Evolutionary conservation across 2,888 invertebrate species (phyloP).

Genomic region (Lagria hirta): DNA sequence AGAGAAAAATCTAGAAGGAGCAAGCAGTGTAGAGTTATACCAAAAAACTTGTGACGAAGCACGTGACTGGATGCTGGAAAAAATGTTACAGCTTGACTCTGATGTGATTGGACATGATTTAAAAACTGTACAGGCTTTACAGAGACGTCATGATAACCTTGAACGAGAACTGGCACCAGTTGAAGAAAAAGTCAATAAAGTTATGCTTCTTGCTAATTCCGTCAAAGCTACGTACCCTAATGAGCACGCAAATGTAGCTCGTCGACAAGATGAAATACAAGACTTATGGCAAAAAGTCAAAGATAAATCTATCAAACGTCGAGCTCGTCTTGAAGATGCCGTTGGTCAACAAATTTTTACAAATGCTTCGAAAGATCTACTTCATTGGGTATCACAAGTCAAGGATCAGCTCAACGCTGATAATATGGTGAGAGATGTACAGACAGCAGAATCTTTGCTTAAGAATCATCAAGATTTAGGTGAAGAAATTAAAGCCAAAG

Average conservation of each 20-base stretch:
- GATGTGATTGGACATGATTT: conserved; percentile 80
- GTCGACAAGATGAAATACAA: conserved; percentile 80
- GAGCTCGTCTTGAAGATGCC: conserved; percentile 86
- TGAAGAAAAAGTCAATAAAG: conserved; percentile 81
- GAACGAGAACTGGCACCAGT: conserved; percentile 94
- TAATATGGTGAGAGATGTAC: conserved; percentile 80
- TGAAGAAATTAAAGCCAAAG: conserved; percentile 87
- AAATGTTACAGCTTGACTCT: conserved; percentile 84
- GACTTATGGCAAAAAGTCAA: conserved; percentile 87
- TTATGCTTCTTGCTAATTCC: conserved; percentile 84
- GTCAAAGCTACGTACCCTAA: conserved; percentile 92
- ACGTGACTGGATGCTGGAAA: conserved; percentile 96
- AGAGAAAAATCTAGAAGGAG: conserved; percentile 83
- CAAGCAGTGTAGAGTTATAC: conserved; percentile 86
- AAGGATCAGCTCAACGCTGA: conserved; percentile 79
- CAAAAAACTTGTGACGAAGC: conserved; percentile 96
- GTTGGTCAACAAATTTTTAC: conserved; percentile 95
- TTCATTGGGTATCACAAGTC: conserved; percentile 80
- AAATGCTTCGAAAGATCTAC: conserved; percentile 76
- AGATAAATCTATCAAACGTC: conserved; percentile 80
- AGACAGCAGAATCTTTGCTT: conserved; percentile 84
- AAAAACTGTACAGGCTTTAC: conserved; percentile 87
- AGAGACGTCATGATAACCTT: conserved; percentile 87
- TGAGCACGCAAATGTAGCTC: conserved; percentile 83
- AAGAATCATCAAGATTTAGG: conserved; percentile 89